Evolutionary conservation across 2,113 vertebrate genomes (phyloP).

Genomic region (Pan troglodytes): NHGRI_mPanTro3-v2.1_pri NC_072401.2:129661501-129662000

Average conservation of each 20-base stretch:
- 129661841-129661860: background rate
- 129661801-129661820: background rate
- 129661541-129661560: background rate
- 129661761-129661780: background rate
- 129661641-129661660: slow-evolving; percentile 28
- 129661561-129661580: background rate
- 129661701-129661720: background rate
- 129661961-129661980: too few relatives aligned
- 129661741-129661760: accelerated
- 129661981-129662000: too few relatives aligned
- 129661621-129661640: background rate
- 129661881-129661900: too few relatives aligned
- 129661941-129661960: too few relatives aligned
- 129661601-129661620: background rate
- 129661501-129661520: background rate
- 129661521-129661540: background rate
- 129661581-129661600: background rate
- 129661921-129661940: too few relatives aligned
- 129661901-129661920: too few relatives aligned
- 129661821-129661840: background rate
- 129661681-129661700: background rate
- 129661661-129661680: background rate
- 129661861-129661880: too few relatives aligned
- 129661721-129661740: background rate
- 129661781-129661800: background rate